phyloP scores from a whole-genome alignment of 2,797 vertebrate genomes.

The Clarias platycephalus region DNA sequence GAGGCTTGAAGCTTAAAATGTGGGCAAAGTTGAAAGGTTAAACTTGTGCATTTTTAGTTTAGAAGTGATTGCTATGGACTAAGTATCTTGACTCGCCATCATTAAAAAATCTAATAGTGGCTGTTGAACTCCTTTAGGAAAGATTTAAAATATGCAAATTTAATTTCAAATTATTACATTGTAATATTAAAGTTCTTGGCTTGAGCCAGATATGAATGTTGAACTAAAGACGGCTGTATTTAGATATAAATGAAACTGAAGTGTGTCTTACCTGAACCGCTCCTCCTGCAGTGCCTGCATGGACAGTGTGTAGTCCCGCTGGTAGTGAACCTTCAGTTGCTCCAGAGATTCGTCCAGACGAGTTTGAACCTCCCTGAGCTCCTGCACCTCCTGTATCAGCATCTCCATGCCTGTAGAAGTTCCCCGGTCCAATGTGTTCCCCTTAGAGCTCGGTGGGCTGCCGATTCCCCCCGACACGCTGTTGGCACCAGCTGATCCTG shows the following conservation, averaged over 20 bases:
- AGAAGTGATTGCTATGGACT: neutral
- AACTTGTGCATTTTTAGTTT: neutral
- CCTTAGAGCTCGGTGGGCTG: constrained; percentile 88
- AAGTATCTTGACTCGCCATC: neutral
- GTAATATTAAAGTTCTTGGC: neutral
- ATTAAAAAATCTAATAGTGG: neutral
- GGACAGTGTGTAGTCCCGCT: constrained; percentile 88
- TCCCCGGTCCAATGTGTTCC: constrained; percentile 88
- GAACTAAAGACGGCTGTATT: neutral
- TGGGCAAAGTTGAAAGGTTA: neutral
- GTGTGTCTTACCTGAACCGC: constrained; percentile 83
- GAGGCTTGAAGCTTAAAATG: neutral
- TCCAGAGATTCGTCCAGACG: constrained; percentile 89
- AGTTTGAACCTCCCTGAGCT: constrained; percentile 87
- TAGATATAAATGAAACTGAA: neutral
- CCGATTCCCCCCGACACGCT: constrained; percentile 83
- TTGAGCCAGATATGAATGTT: neutral
- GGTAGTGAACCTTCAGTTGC: constrained; percentile 86
- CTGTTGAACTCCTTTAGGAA: neutral
- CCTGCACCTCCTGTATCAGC: constrained; percentile 91
- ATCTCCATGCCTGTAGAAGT: constrained; percentile 84
- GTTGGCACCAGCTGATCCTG: constrained; percentile 91
- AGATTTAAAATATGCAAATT: neutral
- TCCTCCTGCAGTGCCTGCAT: constrained; percentile 95
- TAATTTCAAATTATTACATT: neutral